Evolutionary conservation across 2,113 vertebrate genomes (phyloP).

Genomic region (Ellobius talpinus): DNA sequence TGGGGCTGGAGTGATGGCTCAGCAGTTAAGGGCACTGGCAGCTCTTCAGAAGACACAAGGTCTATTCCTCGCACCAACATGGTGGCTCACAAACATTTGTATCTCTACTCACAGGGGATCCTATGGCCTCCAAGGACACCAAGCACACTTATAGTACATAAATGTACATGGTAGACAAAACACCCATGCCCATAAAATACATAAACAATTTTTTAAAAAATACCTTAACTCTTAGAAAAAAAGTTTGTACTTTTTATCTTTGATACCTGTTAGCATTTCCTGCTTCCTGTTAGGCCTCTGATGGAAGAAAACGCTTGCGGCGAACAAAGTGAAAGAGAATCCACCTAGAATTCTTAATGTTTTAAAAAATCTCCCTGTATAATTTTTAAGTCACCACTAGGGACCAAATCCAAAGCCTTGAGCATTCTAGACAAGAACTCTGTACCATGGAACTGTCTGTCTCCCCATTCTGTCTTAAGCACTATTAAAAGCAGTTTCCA

Average conservation of each 20-base stretch:
- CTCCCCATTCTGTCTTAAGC: background rate
- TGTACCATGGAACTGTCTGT: background rate
- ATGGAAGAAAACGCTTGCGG: background rate
- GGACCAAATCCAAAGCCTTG: background rate
- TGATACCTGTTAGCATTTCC: constrained; percentile 12
- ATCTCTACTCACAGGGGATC: background rate
- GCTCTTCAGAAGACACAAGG: background rate
- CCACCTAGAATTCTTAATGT: background rate
- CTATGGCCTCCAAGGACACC: background rate
- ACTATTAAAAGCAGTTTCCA: constrained; percentile 32
- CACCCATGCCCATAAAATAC: background rate
- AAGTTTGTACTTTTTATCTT: constrained; percentile 25
- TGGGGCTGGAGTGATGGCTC: no score
- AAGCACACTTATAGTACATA: background rate
- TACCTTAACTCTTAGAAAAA: background rate
- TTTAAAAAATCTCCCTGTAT: background rate
- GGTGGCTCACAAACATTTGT: background rate
- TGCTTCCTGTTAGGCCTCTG: constrained; percentile 23
- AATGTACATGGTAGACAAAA: background rate
- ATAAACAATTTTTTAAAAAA: background rate
- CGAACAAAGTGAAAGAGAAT: constrained; percentile 11
- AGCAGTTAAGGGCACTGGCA: background rate
- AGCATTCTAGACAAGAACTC: background rate
- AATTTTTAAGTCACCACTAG: background rate
- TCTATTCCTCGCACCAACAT: no score